Base-by-base conservation (phyloP, 2,888 invertebrate species). In the Ceraclea dissimilis region DNA sequence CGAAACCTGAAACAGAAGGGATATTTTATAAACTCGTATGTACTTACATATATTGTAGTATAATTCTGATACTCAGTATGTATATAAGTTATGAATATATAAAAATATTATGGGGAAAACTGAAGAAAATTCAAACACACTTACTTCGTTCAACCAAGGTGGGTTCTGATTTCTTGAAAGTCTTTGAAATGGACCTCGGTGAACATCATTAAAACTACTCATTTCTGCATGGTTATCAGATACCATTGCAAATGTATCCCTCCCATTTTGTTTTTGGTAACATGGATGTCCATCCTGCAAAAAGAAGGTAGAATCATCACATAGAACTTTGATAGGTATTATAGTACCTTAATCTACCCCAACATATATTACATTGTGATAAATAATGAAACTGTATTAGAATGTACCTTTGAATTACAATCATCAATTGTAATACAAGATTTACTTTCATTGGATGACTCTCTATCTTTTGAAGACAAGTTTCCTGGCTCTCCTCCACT, bases 61-160 rank as follows among this genome's bases (percentile, higher is more conserved):
- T n/a, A n/a, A n/a, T n/a, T n/a, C n/a, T n/a, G n/a, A n/a, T n/a
- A n/a, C n/a, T n/a, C n/a, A n/a, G n/a, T n/a, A n/a, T n/a, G n/a
- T n/a, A n/a, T n/a, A n/a, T n/a, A n/a, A n/a, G n/a, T n/a, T n/a
- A n/a, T n/a, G n/a, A n/a, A n/a, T n/a, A n/a, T n/a, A n/a, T n/a
- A n/a, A n/a, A n/a, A n/a, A n/a, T n/a, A n/a, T n/a, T n/a, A n/a
- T n/a, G n/a, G 13, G n/a, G 26, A 49, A 10, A 16, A 5, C 17
- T 22, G 21, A 39, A 33, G 19, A 16, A 26, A 16, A 13, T 11
- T 26, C 4, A 26, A 50, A 50, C 11, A 8, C n/a, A 22, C 17
- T 4, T 62, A 75, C 82, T 51, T 83, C 74, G 60, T 85, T 81
- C 65, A 84, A 67, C 88, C 88, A 88, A 1, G 85, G 82, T 0